A percentile compares a stretch with the other conserved stretches of the same genome.
Conservation (phyloP, 1,140 invertebrate genomes). For the Brachionus plicatilis region DNA sequence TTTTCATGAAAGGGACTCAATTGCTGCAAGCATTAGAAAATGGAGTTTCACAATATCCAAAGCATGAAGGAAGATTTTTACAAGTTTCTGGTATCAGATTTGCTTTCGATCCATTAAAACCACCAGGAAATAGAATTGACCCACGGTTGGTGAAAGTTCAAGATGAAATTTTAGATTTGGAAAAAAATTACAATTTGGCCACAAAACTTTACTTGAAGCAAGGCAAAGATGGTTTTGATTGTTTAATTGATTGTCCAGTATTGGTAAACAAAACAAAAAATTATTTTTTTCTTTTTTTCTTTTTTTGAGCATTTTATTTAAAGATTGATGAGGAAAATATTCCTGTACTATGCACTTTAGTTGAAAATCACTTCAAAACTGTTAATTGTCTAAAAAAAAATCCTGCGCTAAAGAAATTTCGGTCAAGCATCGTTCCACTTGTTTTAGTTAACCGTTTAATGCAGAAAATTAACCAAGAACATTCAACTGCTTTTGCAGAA, state of each 20-base stretch:
- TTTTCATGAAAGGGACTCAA: constrained; percentile 59
- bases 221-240: constrained; percentile 39
- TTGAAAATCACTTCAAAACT: constrained; percentile 40
- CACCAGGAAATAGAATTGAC: constrained; percentile 65
- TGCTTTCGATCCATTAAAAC: constrained; percentile 71
- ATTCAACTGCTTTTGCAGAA: background rate
- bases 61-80: constrained; percentile 73
- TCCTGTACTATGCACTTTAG: constrained; percentile 28
- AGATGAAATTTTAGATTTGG: constrained; percentile 22
- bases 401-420: background rate
- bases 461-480: background rate
- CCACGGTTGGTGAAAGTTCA: constrained; percentile 42
- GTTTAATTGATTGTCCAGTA: background rate
- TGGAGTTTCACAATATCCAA: constrained; percentile 68
- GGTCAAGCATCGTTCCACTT: constrained; percentile 8
- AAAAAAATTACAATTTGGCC: background rate
- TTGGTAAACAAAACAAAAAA: background rate
- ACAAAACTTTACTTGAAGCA: constrained; percentile 28
- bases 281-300: background rate
- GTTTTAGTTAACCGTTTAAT: background rate
- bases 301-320: background rate
- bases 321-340: constrained; percentile 38
- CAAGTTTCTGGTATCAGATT: constrained; percentile 71
- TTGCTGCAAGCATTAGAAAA: constrained; percentile 74
- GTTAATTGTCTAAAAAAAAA: background rate